These are phyloP conservation scores for Agrotis segetum DNA, from an alignment of 2,888 invertebrate genomes.

Conservation along the genomic window DNA sequence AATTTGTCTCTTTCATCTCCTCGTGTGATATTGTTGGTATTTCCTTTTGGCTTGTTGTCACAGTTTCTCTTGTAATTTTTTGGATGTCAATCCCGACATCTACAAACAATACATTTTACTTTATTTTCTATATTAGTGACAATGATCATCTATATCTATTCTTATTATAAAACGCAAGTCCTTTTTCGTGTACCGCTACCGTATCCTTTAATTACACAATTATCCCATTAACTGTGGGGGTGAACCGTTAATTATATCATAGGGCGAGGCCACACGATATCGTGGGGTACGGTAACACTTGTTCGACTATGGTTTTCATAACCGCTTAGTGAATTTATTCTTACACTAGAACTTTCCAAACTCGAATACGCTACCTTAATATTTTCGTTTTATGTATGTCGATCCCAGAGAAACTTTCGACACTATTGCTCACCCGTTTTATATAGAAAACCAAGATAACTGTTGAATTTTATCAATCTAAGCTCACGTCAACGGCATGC, in stretches of 20 bases:
- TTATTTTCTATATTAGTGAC: slow-evolving; percentile 12
- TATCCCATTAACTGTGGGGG: too few species aligned
- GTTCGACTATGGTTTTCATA: not conserved
- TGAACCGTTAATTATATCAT: too few species aligned
- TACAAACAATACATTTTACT: slow-evolving; percentile 57
- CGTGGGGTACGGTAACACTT: too few species aligned
- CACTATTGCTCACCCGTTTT: not conserved
- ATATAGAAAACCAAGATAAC: not conserved
- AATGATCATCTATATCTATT: not conserved
- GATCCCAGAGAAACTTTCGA: slow-evolving; percentile 6
- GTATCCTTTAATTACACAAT: not conserved
- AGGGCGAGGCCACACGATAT: too few species aligned
- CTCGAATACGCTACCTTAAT: too few species aligned
- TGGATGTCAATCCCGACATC: slow-evolving; percentile 53
- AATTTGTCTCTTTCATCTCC: not conserved
- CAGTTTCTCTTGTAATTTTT: slow-evolving; percentile 13
- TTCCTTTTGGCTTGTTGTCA: not conserved
- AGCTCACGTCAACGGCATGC: not conserved
- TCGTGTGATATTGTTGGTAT: not conserved
- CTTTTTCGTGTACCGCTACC: not conserved
- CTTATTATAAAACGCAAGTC: not conserved
- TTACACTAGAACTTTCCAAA: not conserved
- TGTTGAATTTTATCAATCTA: not conserved
- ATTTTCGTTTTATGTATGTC: not conserved
- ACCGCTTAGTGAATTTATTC: not conserved